phyloP scores from a whole-genome alignment of 2,888 invertebrate species.

The Seira ritae region DNA sequence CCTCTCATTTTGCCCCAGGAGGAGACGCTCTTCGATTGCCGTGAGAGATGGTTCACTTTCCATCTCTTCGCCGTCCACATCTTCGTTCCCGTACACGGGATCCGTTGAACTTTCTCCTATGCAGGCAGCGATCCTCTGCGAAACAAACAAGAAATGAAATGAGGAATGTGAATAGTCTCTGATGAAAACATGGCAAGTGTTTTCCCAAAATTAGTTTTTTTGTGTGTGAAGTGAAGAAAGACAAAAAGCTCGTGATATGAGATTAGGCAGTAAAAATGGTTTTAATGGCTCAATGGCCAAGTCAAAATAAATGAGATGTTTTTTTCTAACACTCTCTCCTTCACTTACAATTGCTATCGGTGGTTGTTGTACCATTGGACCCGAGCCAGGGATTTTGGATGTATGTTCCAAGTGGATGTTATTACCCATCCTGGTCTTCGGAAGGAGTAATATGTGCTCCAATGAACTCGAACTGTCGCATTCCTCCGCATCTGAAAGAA shows the following conservation, averaged over 20 bases:
- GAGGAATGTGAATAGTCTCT: neutral
- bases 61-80: constrained; percentile 49
- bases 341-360: constrained; percentile 65
- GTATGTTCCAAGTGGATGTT: constrained; percentile 47
- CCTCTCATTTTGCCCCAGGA: constrained; percentile 46
- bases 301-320: constrained; percentile 10
- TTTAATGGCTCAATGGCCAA: constrained; percentile 9
- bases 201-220: neutral
- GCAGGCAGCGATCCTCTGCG: constrained; percentile 65
- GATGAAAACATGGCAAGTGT: neutral
- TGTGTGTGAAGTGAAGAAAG: neutral
- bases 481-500: constrained; percentile 65
- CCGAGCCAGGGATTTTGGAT: constrained; percentile 63
- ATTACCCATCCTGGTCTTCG: neutral
- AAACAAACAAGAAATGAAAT: constrained; percentile 37
- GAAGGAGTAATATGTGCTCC: constrained; percentile 22
- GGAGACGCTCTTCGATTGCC: constrained; percentile 47
- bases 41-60: constrained; percentile 52
- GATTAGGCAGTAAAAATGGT: neutral
- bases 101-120: constrained; percentile 70
- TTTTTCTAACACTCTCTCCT: no score
- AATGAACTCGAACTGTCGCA: constrained; percentile 70
- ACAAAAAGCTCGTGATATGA: neutral
- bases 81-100: constrained; percentile 36
- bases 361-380: constrained; percentile 53